A percentile compares a stretch with the other conserved stretches of the same genome.
These are phyloP conservation scores for Peromyscus eremicus DNA, from an alignment of 2,797 vertebrate species.

Conservation along the genomic window DNA sequence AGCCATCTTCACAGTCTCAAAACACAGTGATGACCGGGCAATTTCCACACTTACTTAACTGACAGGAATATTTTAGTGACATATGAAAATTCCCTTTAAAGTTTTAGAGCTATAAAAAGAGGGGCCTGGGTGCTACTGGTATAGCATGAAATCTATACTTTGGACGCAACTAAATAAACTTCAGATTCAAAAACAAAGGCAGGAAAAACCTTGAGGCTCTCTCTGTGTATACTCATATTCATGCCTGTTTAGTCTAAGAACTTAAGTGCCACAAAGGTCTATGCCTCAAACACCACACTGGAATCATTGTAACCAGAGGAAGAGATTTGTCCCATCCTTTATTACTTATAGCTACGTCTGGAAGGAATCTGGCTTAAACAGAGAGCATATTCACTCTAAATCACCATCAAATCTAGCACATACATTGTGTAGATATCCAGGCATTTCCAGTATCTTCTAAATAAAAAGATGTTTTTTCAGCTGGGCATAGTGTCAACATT, in stretches of 20 bases:
- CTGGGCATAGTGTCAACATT: not conserved
- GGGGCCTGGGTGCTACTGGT: not conserved
- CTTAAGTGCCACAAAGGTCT: not conserved
- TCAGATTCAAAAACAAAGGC: slow-evolving; percentile 6
- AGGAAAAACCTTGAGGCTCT: not conserved
- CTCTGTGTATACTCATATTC: not conserved
- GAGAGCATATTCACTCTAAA: not conserved
- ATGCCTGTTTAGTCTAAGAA: not conserved
- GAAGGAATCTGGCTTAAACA: not conserved
- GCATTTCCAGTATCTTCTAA: not conserved
- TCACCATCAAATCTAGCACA: not conserved
- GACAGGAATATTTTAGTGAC: not conserved
- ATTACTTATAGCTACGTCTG: not conserved
- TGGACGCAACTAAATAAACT: not conserved
- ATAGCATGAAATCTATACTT: not conserved
- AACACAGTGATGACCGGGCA: not conserved
- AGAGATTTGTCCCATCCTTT: not conserved
- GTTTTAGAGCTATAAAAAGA: not conserved
- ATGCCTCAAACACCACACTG: not conserved
- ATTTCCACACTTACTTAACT: not conserved
- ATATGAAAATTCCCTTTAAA: not conserved
- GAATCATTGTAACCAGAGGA: not conserved
- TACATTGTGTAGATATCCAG: not conserved
- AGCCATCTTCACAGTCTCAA: not conserved
- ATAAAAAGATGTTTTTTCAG: not conserved